Base-by-base conservation (phyloP, 2,113 vertebrate genomes). In the Suncus etruscus region DNA sequence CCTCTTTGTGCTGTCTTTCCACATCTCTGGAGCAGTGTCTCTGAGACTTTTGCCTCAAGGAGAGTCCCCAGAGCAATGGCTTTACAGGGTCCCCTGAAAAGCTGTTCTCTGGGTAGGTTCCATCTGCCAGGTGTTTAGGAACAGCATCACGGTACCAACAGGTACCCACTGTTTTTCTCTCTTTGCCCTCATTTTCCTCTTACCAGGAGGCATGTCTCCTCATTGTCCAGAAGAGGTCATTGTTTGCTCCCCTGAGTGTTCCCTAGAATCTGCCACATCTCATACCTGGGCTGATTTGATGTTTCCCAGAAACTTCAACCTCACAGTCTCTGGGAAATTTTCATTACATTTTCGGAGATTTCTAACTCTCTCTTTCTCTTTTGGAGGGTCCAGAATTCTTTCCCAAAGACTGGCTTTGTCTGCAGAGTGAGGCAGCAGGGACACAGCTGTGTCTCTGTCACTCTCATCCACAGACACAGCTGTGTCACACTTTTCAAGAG, bases 261-360 rank as follows among this genome's bases (percentile, higher is more conserved):
- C 6, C 32, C 6, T 39, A 47, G 27, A 54, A 27, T 68, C 47
- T 24, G 80, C 18, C 18, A 15, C 11, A 1, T 39, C 48, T 54
- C 22, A 31, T 58, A 18, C n/a, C 31, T 70, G 58, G 12, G 32
- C 69, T 32, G 45, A 66, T 63, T 14, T 51, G 39, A 66, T 18
- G 15, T 31, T 69, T 58, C 45, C 66, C 63, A 47, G 54, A 45
- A 39, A 10, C 54, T 81, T 24, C 51, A 50, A 48, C 14, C 29
- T 15, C 12, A 3, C 39, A 63, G 54, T 12, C 11, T 83, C 27
- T 63, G 48, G 63, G 18, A 91, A 80, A 68, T 50, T 25, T 80
- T 78, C n/a, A 32, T 72, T 51, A 77, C 66, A 68, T 83, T 85
- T 88, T 54, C 75, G 73, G 58, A 58, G 83, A 48, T 1, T 31